phyloP scores from a whole-genome alignment of 2,113 vertebrate genomes.

The Cyprinodon brontotheroides region DNA sequence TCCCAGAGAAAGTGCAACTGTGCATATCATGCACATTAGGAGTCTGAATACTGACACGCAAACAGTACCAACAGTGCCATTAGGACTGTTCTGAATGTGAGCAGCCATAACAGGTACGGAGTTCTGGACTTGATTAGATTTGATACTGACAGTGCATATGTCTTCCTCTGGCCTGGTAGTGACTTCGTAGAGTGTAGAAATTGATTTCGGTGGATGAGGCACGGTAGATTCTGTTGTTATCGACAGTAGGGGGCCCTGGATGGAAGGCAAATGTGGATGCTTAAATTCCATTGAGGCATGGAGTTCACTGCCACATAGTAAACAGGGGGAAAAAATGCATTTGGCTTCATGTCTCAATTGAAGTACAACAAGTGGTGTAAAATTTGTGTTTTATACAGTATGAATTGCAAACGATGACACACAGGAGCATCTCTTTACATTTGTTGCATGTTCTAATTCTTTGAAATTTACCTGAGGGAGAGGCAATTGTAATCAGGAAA shows the following conservation, averaged over 20 bases:
- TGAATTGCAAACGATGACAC: neutral
- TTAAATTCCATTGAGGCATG: constrained; percentile 21
- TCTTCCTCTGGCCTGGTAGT: constrained; percentile 59
- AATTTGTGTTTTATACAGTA: neutral
- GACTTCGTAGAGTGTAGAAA: constrained; percentile 53
- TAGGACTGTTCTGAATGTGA: constrained; percentile 55
- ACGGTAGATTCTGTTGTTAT: constrained; percentile 65
- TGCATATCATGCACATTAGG: constrained; percentile 48
- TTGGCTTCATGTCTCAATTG: neutral
- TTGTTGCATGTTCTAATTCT: too few species aligned
- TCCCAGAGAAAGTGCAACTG: constrained; percentile 14
- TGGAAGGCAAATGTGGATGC: constrained; percentile 25
- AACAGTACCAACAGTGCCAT: constrained; percentile 48
- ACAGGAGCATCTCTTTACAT: too few species aligned
- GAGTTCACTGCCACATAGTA: neutral
- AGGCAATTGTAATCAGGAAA: too few species aligned
- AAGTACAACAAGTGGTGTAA: neutral
- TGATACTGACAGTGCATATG: constrained; percentile 71
- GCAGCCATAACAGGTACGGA: constrained; percentile 53
- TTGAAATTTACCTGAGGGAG: too few species aligned
- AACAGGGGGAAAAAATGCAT: neutral
- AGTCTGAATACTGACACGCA: constrained; percentile 42
- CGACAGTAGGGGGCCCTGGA: constrained; percentile 48
- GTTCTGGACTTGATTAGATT: constrained; percentile 71
- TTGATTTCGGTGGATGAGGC: constrained; percentile 54